phyloP scores from a whole-genome alignment of 1,140 invertebrate genomes.

The Tetramorium alpestre region DNA sequence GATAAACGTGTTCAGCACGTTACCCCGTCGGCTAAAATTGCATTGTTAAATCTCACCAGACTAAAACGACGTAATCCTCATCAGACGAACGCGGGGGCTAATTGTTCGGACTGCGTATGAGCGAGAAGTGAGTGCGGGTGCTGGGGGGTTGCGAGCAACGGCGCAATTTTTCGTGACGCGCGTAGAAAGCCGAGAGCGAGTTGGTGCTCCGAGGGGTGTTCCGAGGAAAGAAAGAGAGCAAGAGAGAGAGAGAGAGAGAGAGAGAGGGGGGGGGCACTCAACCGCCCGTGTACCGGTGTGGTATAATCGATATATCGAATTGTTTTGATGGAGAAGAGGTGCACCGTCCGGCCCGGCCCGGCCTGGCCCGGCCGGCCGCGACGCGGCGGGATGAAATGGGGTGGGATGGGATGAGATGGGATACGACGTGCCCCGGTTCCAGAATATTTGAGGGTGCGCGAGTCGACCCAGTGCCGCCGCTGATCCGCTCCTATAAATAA shows the following conservation, averaged over 20 bases:
- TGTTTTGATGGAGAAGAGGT: constrained; percentile 59
- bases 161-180: constrained; percentile 58
- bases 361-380: constrained; percentile 47
- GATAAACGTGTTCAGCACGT: background rate
- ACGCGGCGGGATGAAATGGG: background rate
- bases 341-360: constrained; percentile 50
- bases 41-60: background rate
- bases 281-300: constrained; percentile 25
- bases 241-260: background rate
- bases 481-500: constrained; percentile 47
- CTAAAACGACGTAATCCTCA: background rate
- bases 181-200: constrained; percentile 23
- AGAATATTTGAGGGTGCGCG: constrained; percentile 55
- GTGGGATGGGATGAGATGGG: background rate
- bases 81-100: background rate
- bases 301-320: constrained; percentile 58
- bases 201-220: constrained; percentile 33
- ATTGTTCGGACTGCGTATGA: background rate
- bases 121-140: background rate
- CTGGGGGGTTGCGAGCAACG: constrained; percentile 9
- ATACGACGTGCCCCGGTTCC: constrained; percentile 45
- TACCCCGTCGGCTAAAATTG: background rate
- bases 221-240: background rate
- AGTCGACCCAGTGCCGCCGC: constrained; percentile 23
- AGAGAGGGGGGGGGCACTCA: constrained; percentile 4